A percentile compares a stretch with the other conserved stretches of the same genome.
Evolutionary conservation across 2,113 vertebrate genomes (phyloP).

Genomic region (Rhombomys opimus): DNA sequence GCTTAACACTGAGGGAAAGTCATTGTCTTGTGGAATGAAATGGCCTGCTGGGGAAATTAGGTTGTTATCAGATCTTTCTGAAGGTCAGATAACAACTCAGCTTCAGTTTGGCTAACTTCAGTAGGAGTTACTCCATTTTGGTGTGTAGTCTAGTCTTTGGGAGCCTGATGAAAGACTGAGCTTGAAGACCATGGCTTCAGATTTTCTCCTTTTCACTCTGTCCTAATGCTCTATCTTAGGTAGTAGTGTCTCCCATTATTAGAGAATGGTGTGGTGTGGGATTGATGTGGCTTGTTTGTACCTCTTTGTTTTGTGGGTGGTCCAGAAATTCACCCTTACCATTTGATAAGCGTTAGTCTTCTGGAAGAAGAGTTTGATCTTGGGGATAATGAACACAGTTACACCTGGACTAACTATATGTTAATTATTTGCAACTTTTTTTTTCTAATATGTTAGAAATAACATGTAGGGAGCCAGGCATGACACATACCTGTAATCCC

Average conservation of each 20-base stretch:
- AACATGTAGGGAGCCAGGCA: neutral
- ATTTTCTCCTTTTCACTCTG: neutral
- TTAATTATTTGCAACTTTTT: conserved; percentile 25
- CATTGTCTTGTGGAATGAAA: neutral
- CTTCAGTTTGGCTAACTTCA: conserved; percentile 16
- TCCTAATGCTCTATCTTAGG: neutral
- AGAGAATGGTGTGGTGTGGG: neutral
- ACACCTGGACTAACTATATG: neutral
- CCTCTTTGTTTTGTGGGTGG: neutral
- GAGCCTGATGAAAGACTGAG: neutral
- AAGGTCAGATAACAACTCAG: neutral
- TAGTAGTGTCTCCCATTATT: neutral
- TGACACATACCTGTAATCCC: neutral
- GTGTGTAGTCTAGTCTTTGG: neutral
- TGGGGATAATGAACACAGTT: neutral
- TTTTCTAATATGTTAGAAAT: conserved; percentile 6
- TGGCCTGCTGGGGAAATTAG: neutral
- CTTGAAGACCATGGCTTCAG: neutral
- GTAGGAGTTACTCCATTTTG: conserved; percentile 24
- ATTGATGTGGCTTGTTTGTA: neutral
- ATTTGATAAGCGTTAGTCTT: conserved; percentile 14
- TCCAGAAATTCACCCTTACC: neutral
- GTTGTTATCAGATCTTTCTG: neutral
- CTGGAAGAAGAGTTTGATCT: neutral
- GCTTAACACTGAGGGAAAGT: neutral